Evolutionary conservation across 2,797 vertebrate genomes (phyloP), one percentile per base, ranked within the genome.

Genomic region (Nannoperca australis): DNA sequence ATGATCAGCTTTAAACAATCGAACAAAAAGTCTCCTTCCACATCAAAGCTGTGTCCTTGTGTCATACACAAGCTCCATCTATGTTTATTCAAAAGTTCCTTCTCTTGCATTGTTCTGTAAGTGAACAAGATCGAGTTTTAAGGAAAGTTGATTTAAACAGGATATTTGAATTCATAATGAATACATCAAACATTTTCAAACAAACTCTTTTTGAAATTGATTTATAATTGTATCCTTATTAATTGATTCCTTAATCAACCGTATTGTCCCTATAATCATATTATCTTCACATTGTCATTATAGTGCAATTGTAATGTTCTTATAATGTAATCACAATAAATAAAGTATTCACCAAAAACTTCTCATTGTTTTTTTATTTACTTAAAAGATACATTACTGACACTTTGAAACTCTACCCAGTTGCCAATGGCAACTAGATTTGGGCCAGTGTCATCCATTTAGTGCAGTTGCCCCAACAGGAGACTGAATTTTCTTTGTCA

Each of bases 391-490:
- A 34, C 6, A 3, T 12, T 24, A 14, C 38, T 62, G 2, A 45
- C 1, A 5, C 18, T 47, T 45, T 45, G 15, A 30, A 45, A 45
- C 42, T 63, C 24, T 7, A 4, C 9, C 51, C 8, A 24, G 70
- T 79, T 65, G 36, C 77, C 67, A 30, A 22, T 64, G 30, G 84
- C 76, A 74, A 82, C 80, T 17, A 42, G 38, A 79, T 59, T 62
- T 68, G 58, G 65, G 47, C 66, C 62, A 62, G n/a, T 55, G 55
- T 18, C 62, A 76, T 65, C n/a, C 11, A 5, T 58, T 78, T 32
- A 18, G 38, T 44, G 59, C 58, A 24, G 58, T 6, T 47, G 2
- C 32, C 40, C 45, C 42, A 17, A 12, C 5, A 34, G 24, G 49
- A 4, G 3, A 27, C 6, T 1, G 4, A 6, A n/a, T 81, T 69